These are phyloP conservation scores for Pterocles burchelli DNA, from an alignment of 2,113 vertebrate genomes.

Conservation along the genomic window DNA sequence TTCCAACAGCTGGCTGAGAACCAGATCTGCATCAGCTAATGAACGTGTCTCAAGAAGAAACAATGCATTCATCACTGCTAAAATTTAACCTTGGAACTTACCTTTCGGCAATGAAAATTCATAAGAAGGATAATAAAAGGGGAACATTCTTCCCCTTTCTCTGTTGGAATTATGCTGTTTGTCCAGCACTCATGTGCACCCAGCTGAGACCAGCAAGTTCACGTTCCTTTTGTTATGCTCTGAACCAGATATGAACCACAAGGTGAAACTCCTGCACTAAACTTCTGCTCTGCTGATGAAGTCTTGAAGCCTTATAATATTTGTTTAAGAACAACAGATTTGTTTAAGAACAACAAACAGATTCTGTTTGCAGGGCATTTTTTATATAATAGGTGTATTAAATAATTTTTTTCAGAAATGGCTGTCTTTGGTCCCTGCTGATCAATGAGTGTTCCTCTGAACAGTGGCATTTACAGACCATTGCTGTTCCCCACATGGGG, in stretches of 20 bases:
- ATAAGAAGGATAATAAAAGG: slow-evolving; percentile 22
- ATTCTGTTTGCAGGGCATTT: neutral
- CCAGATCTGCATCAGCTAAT: neutral
- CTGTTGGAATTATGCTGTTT: neutral
- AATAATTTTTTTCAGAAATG: neutral
- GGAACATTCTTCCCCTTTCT: neutral
- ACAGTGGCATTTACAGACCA: neutral
- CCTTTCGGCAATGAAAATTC: slow-evolving; percentile 18
- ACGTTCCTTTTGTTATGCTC: neutral
- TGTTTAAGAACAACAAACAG: neutral
- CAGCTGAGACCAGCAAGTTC: neutral
- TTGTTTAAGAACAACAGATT: slow-evolving; percentile 1
- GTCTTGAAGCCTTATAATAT: neutral
- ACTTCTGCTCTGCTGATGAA: neutral
- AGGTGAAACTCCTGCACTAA: neutral
- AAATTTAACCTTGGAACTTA: slow-evolving; percentile 56
- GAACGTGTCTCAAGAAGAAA: neutral
- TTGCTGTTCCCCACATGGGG: neutral
- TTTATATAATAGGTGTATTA: neutral
- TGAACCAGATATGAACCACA: neutral
- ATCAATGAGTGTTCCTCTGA: neutral
- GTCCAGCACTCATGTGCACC: neutral
- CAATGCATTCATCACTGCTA: slow-evolving; percentile 12
- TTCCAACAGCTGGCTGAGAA: neutral
- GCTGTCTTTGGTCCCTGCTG: neutral